Conservation (phyloP, 92 coral and sea anemone genomes). For the Isaurus tuberculatus region DNA sequence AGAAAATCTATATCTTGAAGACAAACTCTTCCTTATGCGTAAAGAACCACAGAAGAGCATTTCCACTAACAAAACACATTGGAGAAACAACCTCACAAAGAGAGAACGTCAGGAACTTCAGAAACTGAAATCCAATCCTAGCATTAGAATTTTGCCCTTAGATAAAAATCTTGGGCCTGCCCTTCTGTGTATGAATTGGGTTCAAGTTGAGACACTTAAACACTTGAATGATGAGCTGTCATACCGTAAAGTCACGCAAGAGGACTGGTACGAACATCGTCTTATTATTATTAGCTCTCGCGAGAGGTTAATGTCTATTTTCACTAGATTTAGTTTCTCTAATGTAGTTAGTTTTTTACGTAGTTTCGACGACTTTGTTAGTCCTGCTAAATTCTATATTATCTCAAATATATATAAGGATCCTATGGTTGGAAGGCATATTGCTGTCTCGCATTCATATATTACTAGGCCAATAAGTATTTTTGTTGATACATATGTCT, state of each 20-base stretch:
- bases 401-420: not conserved
- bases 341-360: conserved; percentile 36
- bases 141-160: conserved; percentile 36
- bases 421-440: not conserved
- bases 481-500: no score
- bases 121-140: conserved; percentile 28
- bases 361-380: not conserved
- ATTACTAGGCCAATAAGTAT: no score
- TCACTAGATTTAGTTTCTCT: not conserved
- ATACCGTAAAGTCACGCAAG: conserved; percentile 47
- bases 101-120: not conserved
- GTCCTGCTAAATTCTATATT: not conserved
- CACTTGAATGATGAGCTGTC: conserved; percentile 52
- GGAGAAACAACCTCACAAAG: conserved; percentile 33
- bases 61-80: conserved; percentile 35
- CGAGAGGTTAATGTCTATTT: conserved; percentile 28
- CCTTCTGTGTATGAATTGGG: not conserved
- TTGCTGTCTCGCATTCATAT: no score
- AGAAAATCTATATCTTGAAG: no score
- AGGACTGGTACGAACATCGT: conserved; percentile 41
- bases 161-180: conserved; percentile 62
- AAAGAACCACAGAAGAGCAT: conserved; percentile 44
- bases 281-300: conserved; percentile 20
- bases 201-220: conserved; percentile 31
- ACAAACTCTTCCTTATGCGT: no score